Base-by-base conservation (phyloP, 2,888 invertebrate genomes). In the Ashinkailepas kermadecensis region DNA sequence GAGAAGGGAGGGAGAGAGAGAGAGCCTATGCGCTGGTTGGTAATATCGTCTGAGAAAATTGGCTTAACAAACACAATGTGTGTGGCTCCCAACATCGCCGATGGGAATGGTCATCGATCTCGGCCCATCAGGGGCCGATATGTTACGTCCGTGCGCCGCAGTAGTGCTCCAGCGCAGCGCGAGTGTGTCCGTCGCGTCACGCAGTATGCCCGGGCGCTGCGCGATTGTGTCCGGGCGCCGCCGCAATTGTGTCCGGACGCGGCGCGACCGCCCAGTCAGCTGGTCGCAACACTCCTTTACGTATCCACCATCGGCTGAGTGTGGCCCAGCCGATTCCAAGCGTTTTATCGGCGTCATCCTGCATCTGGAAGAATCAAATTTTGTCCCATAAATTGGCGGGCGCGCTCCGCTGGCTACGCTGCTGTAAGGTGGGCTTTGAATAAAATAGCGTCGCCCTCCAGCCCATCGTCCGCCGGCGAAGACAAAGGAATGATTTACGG, bases 401-500 rank as follows among this genome's bases (percentile, higher is more conserved):
- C 54, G 39, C 70, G 70, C 39, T 54, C 70, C 70, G 70, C 25
- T 54, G 39, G 39, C 9, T 10, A n/a, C n/a, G 59, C 70, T 25
- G 39, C 70, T 70, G 39, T 39, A 70, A 70, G 54, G 70, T 54
- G 70, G 54, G 70, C 70, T 70, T 70, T 70, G 70, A 70, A 70
- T 70, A 70, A 54, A 70, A 25, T 39, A 25, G 70, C 39, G 70
- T 23, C 70, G 25, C 15, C 15, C 15, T 6, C 9, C n/a, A 39
- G 25, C 39, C 25, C 2, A 12, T 7, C 7, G 54, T 12, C 13
- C 39, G 70, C 13, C 70, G 70, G 70, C 70, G 25, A 23, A 70
- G 70, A 70, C 70, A 70, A 70, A 70, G 70, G 70, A 54, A 70
- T 70, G 70, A 70, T 70, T 70, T 70, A 70, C 70, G 70, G 54